phyloP scores from a whole-genome alignment of 2,113 vertebrate species.

The Ornithorhynchus anatinus region DNA sequence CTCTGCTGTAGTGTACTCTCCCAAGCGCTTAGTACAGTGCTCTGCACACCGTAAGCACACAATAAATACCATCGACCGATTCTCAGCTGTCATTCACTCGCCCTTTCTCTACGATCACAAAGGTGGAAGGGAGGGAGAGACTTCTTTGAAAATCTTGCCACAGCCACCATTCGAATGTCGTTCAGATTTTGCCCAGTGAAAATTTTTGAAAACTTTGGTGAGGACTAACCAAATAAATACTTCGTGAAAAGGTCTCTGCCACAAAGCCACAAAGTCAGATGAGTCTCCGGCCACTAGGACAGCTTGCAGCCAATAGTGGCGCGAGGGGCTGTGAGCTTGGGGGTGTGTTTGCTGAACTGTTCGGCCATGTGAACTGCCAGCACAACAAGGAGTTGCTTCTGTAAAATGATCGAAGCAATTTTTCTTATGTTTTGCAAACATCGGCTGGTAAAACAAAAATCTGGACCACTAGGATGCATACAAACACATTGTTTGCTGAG shows the following conservation, averaged over 20 bases:
- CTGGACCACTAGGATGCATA: not conserved
- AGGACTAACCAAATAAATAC: not conserved
- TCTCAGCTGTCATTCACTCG: not conserved
- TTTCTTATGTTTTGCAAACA: constrained; percentile 22
- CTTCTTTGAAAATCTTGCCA: too few species aligned
- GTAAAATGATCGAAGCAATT: not conserved
- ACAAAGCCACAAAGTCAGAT: not conserved
- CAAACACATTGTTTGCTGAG: not conserved
- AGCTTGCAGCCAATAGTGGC: not conserved
- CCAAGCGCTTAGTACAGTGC: too few species aligned
- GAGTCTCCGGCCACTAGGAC: not conserved
- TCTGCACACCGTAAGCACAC: too few species aligned
- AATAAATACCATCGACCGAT: too few species aligned
- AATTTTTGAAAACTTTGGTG: not conserved
- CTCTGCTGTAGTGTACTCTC: too few species aligned
- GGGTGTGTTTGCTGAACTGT: not conserved
- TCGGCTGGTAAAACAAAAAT: not conserved
- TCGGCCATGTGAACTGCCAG: not conserved
- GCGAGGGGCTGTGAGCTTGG: not conserved
- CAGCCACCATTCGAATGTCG: not conserved
- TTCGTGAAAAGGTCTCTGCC: not conserved
- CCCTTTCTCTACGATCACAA: not conserved
- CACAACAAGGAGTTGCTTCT: not conserved
- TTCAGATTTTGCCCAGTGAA: not conserved
- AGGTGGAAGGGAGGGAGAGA: not conserved